Conservation (phyloP, 2,113 vertebrate genomes). For the Pelvicachromis taeniatus region DNA sequence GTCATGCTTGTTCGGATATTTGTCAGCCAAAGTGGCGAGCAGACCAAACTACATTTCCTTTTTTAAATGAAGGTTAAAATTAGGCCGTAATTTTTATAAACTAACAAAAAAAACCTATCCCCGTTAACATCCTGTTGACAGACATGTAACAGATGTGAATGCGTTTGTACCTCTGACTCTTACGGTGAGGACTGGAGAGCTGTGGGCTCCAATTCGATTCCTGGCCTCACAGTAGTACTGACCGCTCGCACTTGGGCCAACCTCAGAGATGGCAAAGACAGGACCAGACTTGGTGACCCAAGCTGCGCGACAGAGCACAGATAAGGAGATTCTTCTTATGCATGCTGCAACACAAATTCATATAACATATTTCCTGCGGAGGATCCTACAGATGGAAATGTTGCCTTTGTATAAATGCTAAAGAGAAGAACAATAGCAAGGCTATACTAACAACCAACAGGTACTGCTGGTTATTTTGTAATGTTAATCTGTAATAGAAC, state of each 20-base stretch:
- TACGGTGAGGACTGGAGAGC: constrained; percentile 73
- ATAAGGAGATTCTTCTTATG: background rate
- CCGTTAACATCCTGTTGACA: background rate
- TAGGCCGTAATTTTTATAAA: background rate
- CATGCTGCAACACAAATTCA: background rate
- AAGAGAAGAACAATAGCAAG: background rate
- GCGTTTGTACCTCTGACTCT: constrained; percentile 66
- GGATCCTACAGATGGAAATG: background rate
- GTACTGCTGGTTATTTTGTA: background rate
- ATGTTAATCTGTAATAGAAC: constrained; percentile 22
- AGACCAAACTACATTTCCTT: background rate
- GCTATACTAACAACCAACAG: background rate
- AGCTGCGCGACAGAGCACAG: constrained; percentile 28
- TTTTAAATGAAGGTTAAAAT: background rate
- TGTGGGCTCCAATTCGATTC: constrained; percentile 72
- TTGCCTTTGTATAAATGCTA: background rate
- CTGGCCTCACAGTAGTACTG: constrained; percentile 78
- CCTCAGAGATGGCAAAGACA: constrained; percentile 73
- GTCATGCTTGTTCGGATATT: background rate
- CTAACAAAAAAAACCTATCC: background rate
- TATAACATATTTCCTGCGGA: background rate
- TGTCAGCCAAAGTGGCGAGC: background rate
- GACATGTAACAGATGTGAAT: background rate
- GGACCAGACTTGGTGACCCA: constrained; percentile 70
- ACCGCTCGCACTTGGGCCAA: constrained; percentile 69